Evolutionary conservation across 2,797 vertebrate species (phyloP).

Genomic region (Cirrhinus molitorella): DNA sequence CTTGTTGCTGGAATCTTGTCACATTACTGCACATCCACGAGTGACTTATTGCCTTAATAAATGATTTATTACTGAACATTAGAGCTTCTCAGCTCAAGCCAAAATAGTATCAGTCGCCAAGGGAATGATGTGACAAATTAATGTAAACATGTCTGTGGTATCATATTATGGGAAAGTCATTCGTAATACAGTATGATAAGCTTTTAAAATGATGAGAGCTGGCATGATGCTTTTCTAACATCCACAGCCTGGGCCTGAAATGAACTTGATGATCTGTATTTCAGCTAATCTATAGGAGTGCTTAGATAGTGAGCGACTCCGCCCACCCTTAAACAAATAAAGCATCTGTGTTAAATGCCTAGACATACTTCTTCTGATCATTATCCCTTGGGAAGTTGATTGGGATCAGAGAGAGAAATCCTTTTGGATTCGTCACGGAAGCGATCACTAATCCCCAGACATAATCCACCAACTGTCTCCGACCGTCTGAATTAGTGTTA

Average conservation of each 20-base stretch:
- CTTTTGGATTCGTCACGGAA: constrained; percentile 61
- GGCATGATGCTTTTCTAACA: constrained; percentile 5
- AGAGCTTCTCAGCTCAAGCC: neutral
- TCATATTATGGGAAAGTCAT: neutral
- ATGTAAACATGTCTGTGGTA: neutral
- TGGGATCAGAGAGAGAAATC: constrained; percentile 66
- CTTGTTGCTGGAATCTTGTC: constrained; percentile 1
- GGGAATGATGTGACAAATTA: neutral
- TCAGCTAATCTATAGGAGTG: constrained; percentile 11
- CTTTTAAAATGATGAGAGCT: neutral
- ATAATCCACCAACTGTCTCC: constrained; percentile 70
- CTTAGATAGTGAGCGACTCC: neutral
- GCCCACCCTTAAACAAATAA: neutral
- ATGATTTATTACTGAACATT: constrained; percentile 27
- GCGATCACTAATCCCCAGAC: constrained; percentile 62
- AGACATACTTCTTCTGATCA: neutral
- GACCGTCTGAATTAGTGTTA: constrained; percentile 55
- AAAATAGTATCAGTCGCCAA: constrained; percentile 3
- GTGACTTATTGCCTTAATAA: neutral
- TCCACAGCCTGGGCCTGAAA: constrained; percentile 1
- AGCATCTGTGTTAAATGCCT: neutral
- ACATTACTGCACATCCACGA: neutral
- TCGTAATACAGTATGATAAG: neutral
- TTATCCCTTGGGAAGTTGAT: constrained; percentile 56
- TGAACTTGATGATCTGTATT: neutral